Evolutionary conservation across 2,113 vertebrate species (phyloP).

Genomic region (Rissa tridactyla): DNA sequence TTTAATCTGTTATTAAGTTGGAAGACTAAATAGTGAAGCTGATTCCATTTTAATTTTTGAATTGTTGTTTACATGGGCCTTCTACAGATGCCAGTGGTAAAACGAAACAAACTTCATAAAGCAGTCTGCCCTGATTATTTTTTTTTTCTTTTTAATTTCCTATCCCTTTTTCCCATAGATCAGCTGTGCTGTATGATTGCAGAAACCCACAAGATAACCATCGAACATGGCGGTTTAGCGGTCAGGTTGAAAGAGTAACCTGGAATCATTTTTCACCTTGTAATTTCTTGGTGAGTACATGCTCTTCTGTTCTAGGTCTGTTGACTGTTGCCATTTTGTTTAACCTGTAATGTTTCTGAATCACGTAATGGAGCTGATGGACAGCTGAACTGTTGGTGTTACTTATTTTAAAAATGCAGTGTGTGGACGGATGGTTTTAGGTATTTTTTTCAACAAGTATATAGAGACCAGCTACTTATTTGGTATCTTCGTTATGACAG

Average conservation of each 20-base stretch:
- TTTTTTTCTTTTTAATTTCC: not conserved
- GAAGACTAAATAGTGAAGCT: not conserved
- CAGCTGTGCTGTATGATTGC: slow-evolving; percentile 90
- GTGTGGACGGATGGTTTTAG: not conserved
- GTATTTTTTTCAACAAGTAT: not conserved
- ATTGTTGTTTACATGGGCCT: not conserved
- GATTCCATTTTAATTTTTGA: not conserved
- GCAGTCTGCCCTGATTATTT: not conserved
- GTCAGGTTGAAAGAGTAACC: slow-evolving; percentile 89
- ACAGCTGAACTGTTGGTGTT: not conserved
- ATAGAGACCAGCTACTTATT: not conserved
- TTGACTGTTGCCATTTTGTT: not conserved
- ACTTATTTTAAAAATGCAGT: not conserved
- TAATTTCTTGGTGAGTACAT: slow-evolving; percentile 86
- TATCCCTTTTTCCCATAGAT: slow-evolving; percentile 67
- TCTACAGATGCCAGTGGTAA: not conserved
- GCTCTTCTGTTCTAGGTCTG: not conserved
- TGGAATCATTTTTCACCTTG: slow-evolving; percentile 97
- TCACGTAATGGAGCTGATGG: not conserved
- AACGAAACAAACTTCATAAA: not conserved
- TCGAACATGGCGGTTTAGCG: slow-evolving; percentile 91
- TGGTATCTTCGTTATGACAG: not conserved
- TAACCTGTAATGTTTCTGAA: not conserved
- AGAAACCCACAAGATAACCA: slow-evolving; percentile 86
- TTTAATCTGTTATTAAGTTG: not conserved